Evolutionary conservation across 1,140 invertebrate species (phyloP).

Genomic region (Heterodera schachtii): DNA sequence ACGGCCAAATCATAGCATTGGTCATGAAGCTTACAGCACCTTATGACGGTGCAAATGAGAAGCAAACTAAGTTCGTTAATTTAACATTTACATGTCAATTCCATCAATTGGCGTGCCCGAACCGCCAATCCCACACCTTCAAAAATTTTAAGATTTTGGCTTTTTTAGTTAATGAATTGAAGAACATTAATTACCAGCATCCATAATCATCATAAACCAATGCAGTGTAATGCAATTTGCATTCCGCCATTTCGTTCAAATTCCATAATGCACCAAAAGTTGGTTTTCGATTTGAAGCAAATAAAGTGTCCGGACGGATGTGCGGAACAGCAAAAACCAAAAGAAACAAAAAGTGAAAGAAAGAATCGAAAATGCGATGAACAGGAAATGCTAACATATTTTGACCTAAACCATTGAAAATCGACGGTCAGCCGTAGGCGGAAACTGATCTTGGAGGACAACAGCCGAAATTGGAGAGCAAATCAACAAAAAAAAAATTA

Average conservation of each 20-base stretch:
- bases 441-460: too few species aligned
- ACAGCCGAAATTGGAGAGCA: too few species aligned
- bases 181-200: slow-evolving; percentile 30
- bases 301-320: not conserved
- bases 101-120: slow-evolving; percentile 32
- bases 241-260: slow-evolving; percentile 42
- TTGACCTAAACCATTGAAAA: not conserved
- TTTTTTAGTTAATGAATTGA: not conserved
- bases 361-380: not conserved
- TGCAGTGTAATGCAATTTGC: slow-evolving; percentile 41
- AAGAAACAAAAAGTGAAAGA: not conserved
- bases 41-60: slow-evolving; percentile 10
- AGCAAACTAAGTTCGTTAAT: not conserved
- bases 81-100: slow-evolving; percentile 38
- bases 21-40: slow-evolving; percentile 40
- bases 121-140: slow-evolving; percentile 39
- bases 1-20: slow-evolving; percentile 41
- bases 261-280: slow-evolving; percentile 33
- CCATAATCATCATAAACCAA: slow-evolving; percentile 42
- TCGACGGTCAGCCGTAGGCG: too few species aligned
- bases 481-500: too few species aligned
- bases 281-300: not conserved
- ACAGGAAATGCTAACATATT: not conserved
- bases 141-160: slow-evolving; percentile 1
- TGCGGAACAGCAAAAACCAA: not conserved